These are phyloP conservation scores for Bacillus rossius DNA, from an alignment of 1,140 invertebrate species.

Conservation along the genomic window DNA sequence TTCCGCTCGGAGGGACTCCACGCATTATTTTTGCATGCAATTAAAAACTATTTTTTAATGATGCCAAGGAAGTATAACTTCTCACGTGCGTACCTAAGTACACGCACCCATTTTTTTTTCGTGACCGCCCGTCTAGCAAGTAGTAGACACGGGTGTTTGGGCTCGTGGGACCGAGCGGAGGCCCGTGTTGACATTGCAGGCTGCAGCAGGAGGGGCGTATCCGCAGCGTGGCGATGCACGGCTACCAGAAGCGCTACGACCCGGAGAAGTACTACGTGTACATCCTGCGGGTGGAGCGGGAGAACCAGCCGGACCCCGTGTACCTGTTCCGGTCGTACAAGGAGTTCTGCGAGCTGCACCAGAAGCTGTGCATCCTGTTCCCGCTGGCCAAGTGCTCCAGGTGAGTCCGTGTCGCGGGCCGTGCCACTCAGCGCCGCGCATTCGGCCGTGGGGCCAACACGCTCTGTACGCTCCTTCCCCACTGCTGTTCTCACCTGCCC, in stretches of 20 bases:
- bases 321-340: conserved; percentile 91
- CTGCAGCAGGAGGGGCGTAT: conserved; percentile 88
- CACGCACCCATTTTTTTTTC: too few species aligned
- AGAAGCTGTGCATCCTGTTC: conserved; percentile 89
- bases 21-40: too few species aligned
- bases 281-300: conserved; percentile 79
- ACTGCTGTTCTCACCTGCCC: neutral
- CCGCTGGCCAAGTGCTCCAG: conserved; percentile 81
- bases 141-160: too few species aligned
- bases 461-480: neutral
- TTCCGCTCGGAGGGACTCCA: too few species aligned
- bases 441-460: neutral
- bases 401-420: too few species aligned
- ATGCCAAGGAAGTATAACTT: too few species aligned
- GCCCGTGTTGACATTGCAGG: too few species aligned
- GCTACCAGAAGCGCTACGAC: conserved; percentile 92
- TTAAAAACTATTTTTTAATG: too few species aligned
- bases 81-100: too few species aligned
- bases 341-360: conserved; percentile 94
- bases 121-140: too few species aligned
- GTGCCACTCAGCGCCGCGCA: too few species aligned
- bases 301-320: conserved; percentile 75
- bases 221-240: conserved; percentile 75
- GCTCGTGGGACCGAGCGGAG: too few species aligned
- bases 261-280: conserved; percentile 99